Base-by-base conservation (phyloP, 2,888 invertebrate species). In the Lymantria monacha region DNA sequence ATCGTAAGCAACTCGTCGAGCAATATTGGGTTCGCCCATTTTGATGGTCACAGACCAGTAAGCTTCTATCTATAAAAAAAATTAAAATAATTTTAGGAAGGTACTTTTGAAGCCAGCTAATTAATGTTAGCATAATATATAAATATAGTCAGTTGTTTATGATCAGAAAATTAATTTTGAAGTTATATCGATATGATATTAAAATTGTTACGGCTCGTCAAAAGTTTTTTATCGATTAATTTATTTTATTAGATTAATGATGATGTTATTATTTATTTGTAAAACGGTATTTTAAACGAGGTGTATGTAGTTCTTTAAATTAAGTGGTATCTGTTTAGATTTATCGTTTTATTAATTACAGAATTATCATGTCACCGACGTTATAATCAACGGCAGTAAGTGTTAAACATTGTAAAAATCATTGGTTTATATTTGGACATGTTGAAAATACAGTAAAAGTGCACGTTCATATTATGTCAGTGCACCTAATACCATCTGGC, bases 171-270 rank as follows among this genome's bases (percentile, higher is more conserved):
- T 73, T 68, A 64, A 64, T 76, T 77, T 71, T 62, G 64, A 77
- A 76, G 82, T 83, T 87, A 85, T 87, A 85, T 87, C 83, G 63
- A 77, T 74, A 82, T 85, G 88, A 89, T 88, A 87, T 87, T 88
- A 85, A 87, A 86, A 85, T 87, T 83, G 87, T 87, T 87, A 81
- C 81, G 82, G 83, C 85, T 85, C 79, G 71, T 75, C 74, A 59
- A 72, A 41, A 57, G 66, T 70, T 68, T 75, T 81, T 81, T 75
- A 82, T 77, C 57, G 49, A 78, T 77, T 85, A 81, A 87, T 87
- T 88, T 87, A 87, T 87, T 87, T 69, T 38, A n/a, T 76, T 85
- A 85, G 81, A 74, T 84, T 83, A 83, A 70, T 77, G 61, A 79
- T 72, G 69, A 69, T 80, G 80, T 83, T 85, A 81, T 82, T 80